phyloP scores from a whole-genome alignment of 2,888 invertebrate species.

The Gerris lacustris region DNA sequence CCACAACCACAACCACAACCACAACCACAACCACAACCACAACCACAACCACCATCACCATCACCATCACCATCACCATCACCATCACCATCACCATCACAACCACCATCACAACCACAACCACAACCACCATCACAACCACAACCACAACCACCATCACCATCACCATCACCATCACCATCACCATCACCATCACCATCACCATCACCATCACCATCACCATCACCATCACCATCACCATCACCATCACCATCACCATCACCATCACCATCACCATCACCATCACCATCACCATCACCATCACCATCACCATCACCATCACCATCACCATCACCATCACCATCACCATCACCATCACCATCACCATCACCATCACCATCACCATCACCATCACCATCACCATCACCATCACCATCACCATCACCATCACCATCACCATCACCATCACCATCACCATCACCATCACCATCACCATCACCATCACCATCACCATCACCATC shows the following conservation, averaged over 20 bases:
- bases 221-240: neutral
- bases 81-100: no score
- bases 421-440: slow-evolving; percentile 18
- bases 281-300: neutral
- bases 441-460: slow-evolving; percentile 20
- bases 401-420: slow-evolving; percentile 7
- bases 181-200: neutral
- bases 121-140: no score
- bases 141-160: no score
- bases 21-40: no score
- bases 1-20: no score
- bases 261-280: neutral
- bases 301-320: neutral
- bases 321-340: slow-evolving; percentile 6
- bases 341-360: slow-evolving; percentile 7
- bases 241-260: neutral
- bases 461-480: slow-evolving; percentile 20
- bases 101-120: no score
- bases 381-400: slow-evolving; percentile 7
- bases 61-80: no score
- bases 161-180: neutral
- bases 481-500: slow-evolving; percentile 20
- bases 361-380: slow-evolving; percentile 7
- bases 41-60: slow-evolving; percentile 7
- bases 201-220: neutral